A percentile compares a stretch with the other conserved stretches of the same genome.
Conservation (phyloP, 2,888 invertebrate species). For the Athalia circularis region DNA sequence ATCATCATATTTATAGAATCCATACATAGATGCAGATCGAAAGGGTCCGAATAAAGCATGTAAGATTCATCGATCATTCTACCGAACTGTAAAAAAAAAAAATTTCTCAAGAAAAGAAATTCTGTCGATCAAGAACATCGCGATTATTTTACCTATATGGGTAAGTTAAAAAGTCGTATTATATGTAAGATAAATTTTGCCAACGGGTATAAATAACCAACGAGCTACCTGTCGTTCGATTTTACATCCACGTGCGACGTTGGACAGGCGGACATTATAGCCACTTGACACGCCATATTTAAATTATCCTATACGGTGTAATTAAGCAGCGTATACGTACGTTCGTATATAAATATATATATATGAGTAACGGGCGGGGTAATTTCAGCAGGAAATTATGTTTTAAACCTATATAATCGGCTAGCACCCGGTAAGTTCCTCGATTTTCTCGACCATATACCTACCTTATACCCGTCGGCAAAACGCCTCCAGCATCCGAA, state of each 20-base stretch:
- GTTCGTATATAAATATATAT: neutral
- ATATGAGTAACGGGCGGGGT: conserved; percentile 10
- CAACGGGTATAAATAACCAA: conserved; percentile 2
- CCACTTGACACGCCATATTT: conserved; percentile 72
- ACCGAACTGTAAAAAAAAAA: no score
- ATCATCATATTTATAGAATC: conserved; percentile 35
- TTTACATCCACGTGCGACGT: conserved; percentile 38
- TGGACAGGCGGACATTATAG: conserved; percentile 57
- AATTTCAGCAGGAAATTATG: conserved; percentile 39
- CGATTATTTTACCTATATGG: no score
- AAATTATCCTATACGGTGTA: conserved; percentile 69
- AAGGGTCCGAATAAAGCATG: neutral
- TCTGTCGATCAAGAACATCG: no score
- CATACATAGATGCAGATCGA: neutral
- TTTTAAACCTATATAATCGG: conserved; percentile 30
- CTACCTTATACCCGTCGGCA: conserved; percentile 8
- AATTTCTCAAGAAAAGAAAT: no score
- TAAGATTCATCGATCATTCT: no score
- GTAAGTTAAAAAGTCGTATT: neutral
- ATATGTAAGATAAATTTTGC: conserved; percentile 10
- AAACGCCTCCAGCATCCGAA: conserved; percentile 19
- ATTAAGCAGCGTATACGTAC: conserved; percentile 62
- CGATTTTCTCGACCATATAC: conserved; percentile 11
- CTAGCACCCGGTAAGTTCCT: neutral
- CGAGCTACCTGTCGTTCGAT: conserved; percentile 12